Base-by-base conservation (phyloP, 1,140 invertebrate genomes). In the Calliopsis andreniformis region DNA sequence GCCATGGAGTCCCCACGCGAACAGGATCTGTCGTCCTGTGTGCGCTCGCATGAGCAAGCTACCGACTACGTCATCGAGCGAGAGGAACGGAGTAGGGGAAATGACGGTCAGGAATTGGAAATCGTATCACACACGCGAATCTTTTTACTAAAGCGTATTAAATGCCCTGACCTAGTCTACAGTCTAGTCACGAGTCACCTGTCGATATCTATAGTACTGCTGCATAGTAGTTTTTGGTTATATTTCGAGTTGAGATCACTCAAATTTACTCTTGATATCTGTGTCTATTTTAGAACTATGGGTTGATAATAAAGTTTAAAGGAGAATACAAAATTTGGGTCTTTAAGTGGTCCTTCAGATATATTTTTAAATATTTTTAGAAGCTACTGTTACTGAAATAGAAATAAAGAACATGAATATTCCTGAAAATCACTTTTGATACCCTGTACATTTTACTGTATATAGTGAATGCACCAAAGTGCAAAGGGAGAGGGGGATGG, bases 61-160 rank as follows among this genome's bases (percentile, higher is more conserved):
- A 55, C 56, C 12, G 16, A 25, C 35, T n/a, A 32, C 43, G 30
- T 58, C 58, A 45, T 49, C 55, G 8, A 3, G 30, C 1, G 43
- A 47, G n/a, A 51, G 43, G 30, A 16, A n/a, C n/a, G n/a, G n/a
- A n/a, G 23, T 49, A 28, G 70, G 69, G 53, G 28, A 56, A 78
- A 78, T 71, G 78, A 83, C 69, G 68, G 14, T 73, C 47, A 23
- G 58, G 68, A 82, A 86, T 85, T 86, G 82, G 73, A 82, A 76
- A 70, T 79, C 35, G 51, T 77, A 76, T 72, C 72, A 55, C 45
- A 10, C 23, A 59, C 51, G 30, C 18, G 61, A 76, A 80, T 83
- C 81, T 80, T 47, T 71, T 69, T 78, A 18, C 42, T 20, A 3
- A 45, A 68, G n/a, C 51, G 66, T 5, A n/a, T 20, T n/a, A 12